Conservation (phyloP, 1,140 invertebrate genomes). For the Paraescarpia echinospica region DNA sequence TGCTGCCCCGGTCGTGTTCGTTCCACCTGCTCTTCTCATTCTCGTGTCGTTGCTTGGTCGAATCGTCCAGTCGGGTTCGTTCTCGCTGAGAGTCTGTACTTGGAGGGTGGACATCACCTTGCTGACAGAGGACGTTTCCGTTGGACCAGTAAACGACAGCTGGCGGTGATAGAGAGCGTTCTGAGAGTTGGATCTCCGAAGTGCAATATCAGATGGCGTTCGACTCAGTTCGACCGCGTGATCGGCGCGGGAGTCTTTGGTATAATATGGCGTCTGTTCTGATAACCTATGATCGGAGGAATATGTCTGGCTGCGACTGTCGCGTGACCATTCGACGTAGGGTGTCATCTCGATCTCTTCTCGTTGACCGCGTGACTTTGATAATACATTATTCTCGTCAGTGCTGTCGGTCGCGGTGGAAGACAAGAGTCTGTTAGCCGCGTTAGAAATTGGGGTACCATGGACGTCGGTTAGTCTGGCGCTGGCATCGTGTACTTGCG, state of each 20-base stretch:
- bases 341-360: not conserved
- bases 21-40: not conserved
- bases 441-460: not conserved
- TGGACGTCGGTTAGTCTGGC: not conserved
- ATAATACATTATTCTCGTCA: not conserved
- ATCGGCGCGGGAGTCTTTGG: not conserved
- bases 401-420: not conserved
- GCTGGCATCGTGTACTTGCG: not conserved
- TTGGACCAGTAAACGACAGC: not conserved
- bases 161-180: not conserved
- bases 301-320: not conserved
- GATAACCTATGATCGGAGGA: not conserved
- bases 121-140: not conserved
- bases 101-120: not conserved
- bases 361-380: not conserved
- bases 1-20: not conserved
- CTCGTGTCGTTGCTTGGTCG: not conserved
- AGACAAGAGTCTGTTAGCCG: not conserved
- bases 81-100: not conserved
- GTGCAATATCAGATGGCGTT: not conserved
- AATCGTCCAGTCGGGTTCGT: not conserved
- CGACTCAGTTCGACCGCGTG: not conserved
- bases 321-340: not conserved
- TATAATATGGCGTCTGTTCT: too few species aligned
- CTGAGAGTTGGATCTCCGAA: not conserved